Evolutionary conservation across 2,797 vertebrate genomes (phyloP).

Genomic region (Sparus aurata): DNA sequence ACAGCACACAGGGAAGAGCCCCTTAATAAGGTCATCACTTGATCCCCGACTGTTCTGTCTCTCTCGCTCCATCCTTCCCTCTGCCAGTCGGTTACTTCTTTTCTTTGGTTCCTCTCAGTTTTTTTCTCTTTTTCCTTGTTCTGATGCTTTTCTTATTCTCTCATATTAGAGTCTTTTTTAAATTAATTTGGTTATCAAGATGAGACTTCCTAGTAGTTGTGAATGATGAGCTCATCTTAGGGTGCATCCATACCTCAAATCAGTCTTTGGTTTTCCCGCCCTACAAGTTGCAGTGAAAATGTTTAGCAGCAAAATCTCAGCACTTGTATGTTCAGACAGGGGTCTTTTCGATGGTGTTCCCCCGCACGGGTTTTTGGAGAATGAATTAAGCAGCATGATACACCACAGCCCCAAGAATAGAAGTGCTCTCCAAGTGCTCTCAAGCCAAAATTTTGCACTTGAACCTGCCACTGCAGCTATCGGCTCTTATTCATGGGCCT

Average conservation of each 20-base stretch:
- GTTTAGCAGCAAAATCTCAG: slow-evolving; percentile 15
- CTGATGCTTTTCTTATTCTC: not conserved
- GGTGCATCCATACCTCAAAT: not conserved
- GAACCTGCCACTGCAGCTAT: slow-evolving; percentile 64
- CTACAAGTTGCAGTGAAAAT: slow-evolving; percentile 27
- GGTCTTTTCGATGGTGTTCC: slow-evolving; percentile 19
- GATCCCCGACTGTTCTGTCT: slow-evolving; percentile 67
- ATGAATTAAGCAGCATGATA: slow-evolving; percentile 54
- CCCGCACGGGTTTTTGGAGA: slow-evolving; percentile 36
- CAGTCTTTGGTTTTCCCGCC: slow-evolving; percentile 4
- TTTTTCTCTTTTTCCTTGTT: slow-evolving; percentile 6
- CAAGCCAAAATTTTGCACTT: slow-evolving; percentile 65
- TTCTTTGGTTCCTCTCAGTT: not conserved
- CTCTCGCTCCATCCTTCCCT: slow-evolving; percentile 26
- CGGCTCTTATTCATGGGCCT: slow-evolving; percentile 66
- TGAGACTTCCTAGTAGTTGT: slow-evolving; percentile 7
- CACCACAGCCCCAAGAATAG: slow-evolving; percentile 54
- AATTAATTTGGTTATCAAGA: not conserved
- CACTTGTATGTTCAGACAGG: slow-evolving; percentile 26
- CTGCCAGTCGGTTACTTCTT: slow-evolving; percentile 36
- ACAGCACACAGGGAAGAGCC: slow-evolving; percentile 53
- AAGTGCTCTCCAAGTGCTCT: slow-evolving; percentile 42
- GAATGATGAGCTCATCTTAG: slow-evolving; percentile 2
- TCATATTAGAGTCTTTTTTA: not conserved
- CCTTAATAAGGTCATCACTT: slow-evolving; percentile 83